These are phyloP conservation scores for Parus major DNA, from an alignment of 2,113 vertebrate genomes.

Conservation along the genomic window DNA sequence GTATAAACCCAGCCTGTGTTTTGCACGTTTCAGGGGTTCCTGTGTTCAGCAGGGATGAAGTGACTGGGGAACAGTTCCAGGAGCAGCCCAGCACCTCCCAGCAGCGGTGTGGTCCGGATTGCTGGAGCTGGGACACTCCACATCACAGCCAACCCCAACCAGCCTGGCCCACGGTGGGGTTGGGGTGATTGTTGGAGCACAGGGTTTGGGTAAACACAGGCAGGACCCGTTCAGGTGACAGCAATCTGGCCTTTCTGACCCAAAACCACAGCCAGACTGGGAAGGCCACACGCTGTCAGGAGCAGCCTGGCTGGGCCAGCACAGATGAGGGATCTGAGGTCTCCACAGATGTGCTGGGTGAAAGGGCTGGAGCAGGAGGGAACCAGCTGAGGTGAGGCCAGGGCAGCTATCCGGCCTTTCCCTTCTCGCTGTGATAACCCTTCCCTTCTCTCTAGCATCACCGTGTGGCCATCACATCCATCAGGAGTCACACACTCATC, in stretches of 20 bases:
- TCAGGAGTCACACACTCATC: accelerated
- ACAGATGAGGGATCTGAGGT: accelerated
- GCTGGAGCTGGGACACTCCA: accelerated
- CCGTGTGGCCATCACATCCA: neutral
- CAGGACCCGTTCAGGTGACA: neutral
- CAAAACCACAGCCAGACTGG: neutral
- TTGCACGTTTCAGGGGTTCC: neutral
- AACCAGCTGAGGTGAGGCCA: neutral
- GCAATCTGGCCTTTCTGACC: neutral
- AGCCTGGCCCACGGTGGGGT: neutral
- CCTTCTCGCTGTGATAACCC: neutral
- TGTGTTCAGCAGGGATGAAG: accelerated
- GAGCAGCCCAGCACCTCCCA: neutral
- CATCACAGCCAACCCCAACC: neutral
- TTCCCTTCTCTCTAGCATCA: constrained; percentile 37
- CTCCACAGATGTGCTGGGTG: neutral
- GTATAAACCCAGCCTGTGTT: neutral
- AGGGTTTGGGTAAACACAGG: neutral
- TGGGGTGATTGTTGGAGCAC: neutral
- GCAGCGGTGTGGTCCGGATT: accelerated
- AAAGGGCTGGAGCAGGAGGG: neutral
- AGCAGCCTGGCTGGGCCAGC: neutral
- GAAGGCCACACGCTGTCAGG: accelerated
- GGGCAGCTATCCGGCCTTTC: neutral
- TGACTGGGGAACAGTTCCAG: neutral